Conservation (phyloP, 2,888 invertebrate genomes). For the Drosophila stalkeri region DNA sequence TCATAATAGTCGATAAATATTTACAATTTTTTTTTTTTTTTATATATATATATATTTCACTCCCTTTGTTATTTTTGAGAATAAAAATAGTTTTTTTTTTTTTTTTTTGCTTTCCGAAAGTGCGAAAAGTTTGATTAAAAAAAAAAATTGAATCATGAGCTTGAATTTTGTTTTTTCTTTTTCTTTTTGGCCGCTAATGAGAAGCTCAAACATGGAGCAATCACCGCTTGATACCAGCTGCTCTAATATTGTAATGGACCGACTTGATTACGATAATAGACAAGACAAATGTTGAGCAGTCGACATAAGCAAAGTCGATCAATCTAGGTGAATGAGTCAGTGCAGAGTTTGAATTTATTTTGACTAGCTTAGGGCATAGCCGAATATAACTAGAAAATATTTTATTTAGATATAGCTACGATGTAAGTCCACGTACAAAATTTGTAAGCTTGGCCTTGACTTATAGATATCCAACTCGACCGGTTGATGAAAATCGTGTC, state of each 20-base stretch:
- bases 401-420: neutral
- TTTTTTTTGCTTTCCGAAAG: neutral
- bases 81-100: neutral
- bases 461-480: neutral
- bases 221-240: slow-evolving; percentile 3
- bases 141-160: neutral
- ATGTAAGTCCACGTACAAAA: neutral
- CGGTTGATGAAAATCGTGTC: neutral
- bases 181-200: neutral
- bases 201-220: neutral
- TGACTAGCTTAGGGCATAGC: neutral
- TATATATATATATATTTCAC: neutral
- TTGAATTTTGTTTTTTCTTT: no score
- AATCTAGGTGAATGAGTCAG: neutral
- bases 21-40: neutral
- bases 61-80: neutral
- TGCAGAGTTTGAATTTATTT: no score
- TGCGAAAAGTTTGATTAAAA: neutral
- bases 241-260: neutral
- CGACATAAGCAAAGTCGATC: neutral
- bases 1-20: neutral
- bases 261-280: neutral
- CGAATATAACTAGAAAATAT: neutral
- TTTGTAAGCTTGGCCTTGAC: no score
- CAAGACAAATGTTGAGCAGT: neutral